Percentiles rank a stretch among this genome's conserved stretches.
phyloP scores from a whole-genome alignment of 2,113 vertebrate species.

The Eretmochelys imbricata region DNA sequence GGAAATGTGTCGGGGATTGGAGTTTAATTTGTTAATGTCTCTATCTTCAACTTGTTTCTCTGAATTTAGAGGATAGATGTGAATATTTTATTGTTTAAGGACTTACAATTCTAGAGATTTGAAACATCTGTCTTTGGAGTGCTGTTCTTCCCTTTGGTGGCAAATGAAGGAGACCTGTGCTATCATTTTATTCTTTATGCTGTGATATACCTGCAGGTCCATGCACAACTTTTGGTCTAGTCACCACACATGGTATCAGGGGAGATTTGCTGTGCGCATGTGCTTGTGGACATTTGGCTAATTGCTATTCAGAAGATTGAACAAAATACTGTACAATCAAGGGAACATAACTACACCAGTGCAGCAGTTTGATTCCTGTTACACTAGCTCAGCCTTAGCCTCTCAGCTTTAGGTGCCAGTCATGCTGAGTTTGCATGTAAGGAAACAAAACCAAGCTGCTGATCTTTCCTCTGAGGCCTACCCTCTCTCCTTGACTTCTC shows the following conservation, averaged over 20 bases:
- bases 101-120: background rate
- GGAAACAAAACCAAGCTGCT: background rate
- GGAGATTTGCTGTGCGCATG: background rate
- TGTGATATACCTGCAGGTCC: background rate
- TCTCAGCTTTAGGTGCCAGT: background rate
- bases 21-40: background rate
- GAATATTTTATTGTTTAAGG: background rate
- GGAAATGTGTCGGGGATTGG: background rate
- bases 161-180: background rate
- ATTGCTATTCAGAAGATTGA: background rate
- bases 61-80: background rate
- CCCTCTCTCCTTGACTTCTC: conserved; percentile 35
- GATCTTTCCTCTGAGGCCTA: background rate
- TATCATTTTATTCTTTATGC: background rate
- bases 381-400: background rate
- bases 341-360: background rate
- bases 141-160: background rate
- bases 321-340: background rate
- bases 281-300: background rate
- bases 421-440: conserved; percentile 13
- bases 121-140: background rate
- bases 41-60: background rate
- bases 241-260: background rate
- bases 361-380: conserved; percentile 42
- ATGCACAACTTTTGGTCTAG: background rate